Evolutionary conservation across 1,140 invertebrate species (phyloP).

Genomic region (Argopecten irradians): DNA sequence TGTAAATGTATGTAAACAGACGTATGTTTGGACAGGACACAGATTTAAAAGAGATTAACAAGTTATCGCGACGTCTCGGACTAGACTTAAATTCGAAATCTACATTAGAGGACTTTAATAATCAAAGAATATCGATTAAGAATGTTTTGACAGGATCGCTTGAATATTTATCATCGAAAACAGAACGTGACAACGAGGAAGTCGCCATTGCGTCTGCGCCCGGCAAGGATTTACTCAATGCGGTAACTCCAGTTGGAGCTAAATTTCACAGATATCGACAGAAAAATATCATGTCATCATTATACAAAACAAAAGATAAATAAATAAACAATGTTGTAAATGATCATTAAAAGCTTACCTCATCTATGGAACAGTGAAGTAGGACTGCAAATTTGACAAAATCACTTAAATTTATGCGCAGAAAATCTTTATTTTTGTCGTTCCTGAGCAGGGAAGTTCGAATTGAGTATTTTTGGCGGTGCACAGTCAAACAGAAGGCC

Average conservation of each 20-base stretch:
- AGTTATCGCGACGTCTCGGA: not conserved
- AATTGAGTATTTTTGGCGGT: no score
- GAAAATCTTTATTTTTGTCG: not conserved
- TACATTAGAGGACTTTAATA: not conserved
- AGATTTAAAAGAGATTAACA: not conserved
- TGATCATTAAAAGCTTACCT: not conserved
- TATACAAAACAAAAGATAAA: not conserved
- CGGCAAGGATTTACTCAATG: not conserved
- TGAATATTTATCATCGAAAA: not conserved
- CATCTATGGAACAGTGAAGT: not conserved
- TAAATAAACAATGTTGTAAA: not conserved
- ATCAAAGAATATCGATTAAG: not conserved
- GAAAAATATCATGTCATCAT: not conserved
- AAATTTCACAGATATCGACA: not conserved
- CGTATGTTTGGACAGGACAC: not conserved
- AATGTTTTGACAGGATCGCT: not conserved
- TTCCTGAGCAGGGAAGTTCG: not conserved
- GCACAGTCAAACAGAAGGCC: no score
- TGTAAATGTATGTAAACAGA: not conserved
- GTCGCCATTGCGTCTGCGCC: slow-evolving; percentile 19
- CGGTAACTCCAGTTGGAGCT: not conserved
- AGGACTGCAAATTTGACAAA: not conserved
- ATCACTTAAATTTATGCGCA: not conserved
- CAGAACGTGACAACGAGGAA: not conserved
- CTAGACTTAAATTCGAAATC: not conserved